Base-by-base conservation (phyloP, 1,140 invertebrate species). In the Sipha flava region DNA sequence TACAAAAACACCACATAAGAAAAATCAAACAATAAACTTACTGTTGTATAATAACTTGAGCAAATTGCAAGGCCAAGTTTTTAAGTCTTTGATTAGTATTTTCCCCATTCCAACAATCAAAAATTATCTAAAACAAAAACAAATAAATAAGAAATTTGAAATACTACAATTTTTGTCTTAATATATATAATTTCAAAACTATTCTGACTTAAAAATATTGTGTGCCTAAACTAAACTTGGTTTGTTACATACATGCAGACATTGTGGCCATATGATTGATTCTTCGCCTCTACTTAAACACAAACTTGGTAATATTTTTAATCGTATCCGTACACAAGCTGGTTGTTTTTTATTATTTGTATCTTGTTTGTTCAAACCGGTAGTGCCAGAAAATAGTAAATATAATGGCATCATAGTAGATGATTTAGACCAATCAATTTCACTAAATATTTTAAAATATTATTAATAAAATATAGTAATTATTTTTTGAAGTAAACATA, bases 51-150 rank as follows among this genome's bases (percentile, higher is more conserved):
- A 96, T 90, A 83, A 94, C 92, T 73, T 92, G 88, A 57, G 93
- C 89, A 87, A 95, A 95, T 85, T 93, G 92, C 2, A 97, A 86
- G 34, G 94, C 92, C 83, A 93, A 87, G 29, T 89, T 89, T 82
- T 94, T 94, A 54, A 96, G 88, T 82, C 94, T 92, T 1, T 90
- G 87, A 87, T 95, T 95, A 1, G 94, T 93, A 83, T 94, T 92
- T 14, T 87, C 89, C 66, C 94, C 94, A 87, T 93, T 95, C 9
- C 97, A 86, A 49, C 93, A 92, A 82, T 95, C 93, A 87, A 95
- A 96, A 80, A 96, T 90, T 23, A 95, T 77, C 73, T 77, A 21
- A 40, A 77, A 77, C 0, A n/a, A 37, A 43, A 70, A 43, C 18
- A 43, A 23, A 16, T 64, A 18, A 3, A 18, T n/a, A n/a, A 49